Percentiles rank a stretch among this genome's conserved stretches.
These are phyloP conservation scores for Liolophura sinensis DNA, from an alignment of 1,140 invertebrate genomes.

Conservation along the genomic window DNA sequence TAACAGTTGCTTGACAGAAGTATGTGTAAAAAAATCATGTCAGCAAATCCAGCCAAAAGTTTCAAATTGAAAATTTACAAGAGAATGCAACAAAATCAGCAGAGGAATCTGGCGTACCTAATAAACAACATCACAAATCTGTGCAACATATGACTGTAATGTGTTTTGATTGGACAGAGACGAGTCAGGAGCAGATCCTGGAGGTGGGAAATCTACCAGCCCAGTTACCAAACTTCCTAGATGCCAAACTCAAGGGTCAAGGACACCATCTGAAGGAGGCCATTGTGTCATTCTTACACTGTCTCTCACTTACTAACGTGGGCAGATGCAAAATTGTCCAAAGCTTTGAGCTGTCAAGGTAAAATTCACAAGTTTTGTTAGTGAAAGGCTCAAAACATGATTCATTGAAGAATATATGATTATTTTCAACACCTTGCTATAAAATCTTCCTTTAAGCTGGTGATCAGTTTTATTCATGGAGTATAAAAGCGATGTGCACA, in stretches of 20 bases:
- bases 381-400: neutral
- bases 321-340: conserved; percentile 31
- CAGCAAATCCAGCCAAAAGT: neutral
- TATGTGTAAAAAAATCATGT: neutral
- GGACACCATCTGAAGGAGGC: conserved; percentile 29
- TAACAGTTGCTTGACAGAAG: no score
- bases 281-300: conserved; percentile 34
- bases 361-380: conserved; percentile 4
- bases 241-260: conserved; percentile 35
- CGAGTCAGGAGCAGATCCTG: conserved; percentile 37
- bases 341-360: conserved; percentile 38
- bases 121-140: neutral
- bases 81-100: neutral
- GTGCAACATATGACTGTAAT: neutral
- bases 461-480: no score
- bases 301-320: conserved; percentile 35
- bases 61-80: neutral
- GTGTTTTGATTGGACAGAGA: conserved; percentile 28
- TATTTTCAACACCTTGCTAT: no score
- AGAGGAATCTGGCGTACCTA: neutral
- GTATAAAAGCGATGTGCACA: no score
- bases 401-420: neutral
- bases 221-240: conserved; percentile 29
- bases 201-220: conserved; percentile 22
- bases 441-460: no score